Base-by-base conservation (phyloP, 2,888 invertebrate genomes). In the Pogonocherus hispidulus region DNA sequence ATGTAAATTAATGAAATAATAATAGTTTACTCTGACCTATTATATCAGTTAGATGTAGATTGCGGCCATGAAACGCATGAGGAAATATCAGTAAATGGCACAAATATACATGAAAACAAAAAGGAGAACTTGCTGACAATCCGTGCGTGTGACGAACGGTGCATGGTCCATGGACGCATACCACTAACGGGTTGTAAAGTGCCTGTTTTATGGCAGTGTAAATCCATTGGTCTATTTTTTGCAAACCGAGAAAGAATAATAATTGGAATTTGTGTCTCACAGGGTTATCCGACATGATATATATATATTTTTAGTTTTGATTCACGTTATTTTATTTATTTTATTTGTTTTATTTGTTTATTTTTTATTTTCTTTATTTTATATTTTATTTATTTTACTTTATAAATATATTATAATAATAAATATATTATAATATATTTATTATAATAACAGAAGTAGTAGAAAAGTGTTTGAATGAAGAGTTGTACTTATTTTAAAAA, bases 101-200 rank as follows among this genome's bases (percentile, higher is more conserved):
- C 32, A 49, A 16, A 23, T 8, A n/a, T n/a, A 37, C 37, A 55
- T 14, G 35, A 55, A 19, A 55, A 55, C 55, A 55, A 55, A 55
- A 55, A 35, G 37, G 32, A 20, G 54, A 35, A 35, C 54, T 55
- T 8, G 41, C 14, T 41, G 20, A 18, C 11, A 52, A 52, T 32
- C 55, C 55, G 41, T 41, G 55, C 55, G 55, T 55, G 37, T 19
- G 35, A 32, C 35, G 18, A 11, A 37, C 32, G 54, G 14, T 8
- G 5, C 55, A 55, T 55, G 52, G 52, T 52, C 52, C 32, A 32
- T 27, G 52, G 32, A 52, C 51, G 23, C 51, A 8, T 23, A 8
- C n/a, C 27, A 9, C 18, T 52, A 52, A 27, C 32, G 32, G 52
- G 3, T 32, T 52, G n/a, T n/a, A n/a, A n/a, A 19, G 16, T 16